Conservation (phyloP, 1,140 invertebrate genomes). For the Sesamia nonagrioides region DNA sequence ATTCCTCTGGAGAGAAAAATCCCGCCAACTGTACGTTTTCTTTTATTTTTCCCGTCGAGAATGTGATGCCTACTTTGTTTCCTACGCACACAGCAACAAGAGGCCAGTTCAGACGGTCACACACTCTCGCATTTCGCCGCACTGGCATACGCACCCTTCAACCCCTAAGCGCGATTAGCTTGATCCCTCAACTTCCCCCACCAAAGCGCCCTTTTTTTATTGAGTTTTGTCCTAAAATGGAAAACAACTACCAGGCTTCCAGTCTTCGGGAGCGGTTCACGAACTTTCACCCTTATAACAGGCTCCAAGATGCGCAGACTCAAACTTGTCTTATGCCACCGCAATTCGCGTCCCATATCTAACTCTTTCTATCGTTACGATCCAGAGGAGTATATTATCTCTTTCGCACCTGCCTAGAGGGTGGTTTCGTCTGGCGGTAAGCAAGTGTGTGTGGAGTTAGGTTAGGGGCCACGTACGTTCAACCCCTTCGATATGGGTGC, state of each 20-base stretch:
- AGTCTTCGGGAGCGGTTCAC: constrained; percentile 69
- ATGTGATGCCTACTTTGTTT: constrained; percentile 1
- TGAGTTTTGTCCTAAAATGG: constrained; percentile 87
- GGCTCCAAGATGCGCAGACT: constrained; percentile 82
- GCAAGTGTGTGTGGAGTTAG: constrained; percentile 70
- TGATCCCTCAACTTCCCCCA: constrained; percentile 55
- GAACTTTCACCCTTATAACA: constrained; percentile 76
- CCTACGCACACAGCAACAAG: constrained; percentile 44
- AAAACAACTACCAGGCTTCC: constrained; percentile 83
- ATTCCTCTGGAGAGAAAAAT: not conserved
- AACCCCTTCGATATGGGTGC: constrained; percentile 79
- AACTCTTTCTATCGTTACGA: constrained; percentile 76
- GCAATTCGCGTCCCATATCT: constrained; percentile 68
- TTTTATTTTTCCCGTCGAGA: too few relatives aligned
- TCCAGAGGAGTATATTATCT: constrained; percentile 56
- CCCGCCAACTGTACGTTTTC: not conserved
- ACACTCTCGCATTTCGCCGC: constrained; percentile 21
- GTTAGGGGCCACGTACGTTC: constrained; percentile 70
- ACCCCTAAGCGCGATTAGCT: constrained; percentile 56
- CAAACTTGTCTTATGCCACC: constrained; percentile 73
- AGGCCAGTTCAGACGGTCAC: not conserved
- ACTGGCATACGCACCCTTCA: constrained; percentile 68
- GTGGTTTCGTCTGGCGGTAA: constrained; percentile 53
- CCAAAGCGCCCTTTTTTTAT: constrained; percentile 82
- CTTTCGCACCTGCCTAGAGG: constrained; percentile 75